phyloP scores from a whole-genome alignment of 1,140 invertebrate species.

The Olivierus martensii region DNA sequence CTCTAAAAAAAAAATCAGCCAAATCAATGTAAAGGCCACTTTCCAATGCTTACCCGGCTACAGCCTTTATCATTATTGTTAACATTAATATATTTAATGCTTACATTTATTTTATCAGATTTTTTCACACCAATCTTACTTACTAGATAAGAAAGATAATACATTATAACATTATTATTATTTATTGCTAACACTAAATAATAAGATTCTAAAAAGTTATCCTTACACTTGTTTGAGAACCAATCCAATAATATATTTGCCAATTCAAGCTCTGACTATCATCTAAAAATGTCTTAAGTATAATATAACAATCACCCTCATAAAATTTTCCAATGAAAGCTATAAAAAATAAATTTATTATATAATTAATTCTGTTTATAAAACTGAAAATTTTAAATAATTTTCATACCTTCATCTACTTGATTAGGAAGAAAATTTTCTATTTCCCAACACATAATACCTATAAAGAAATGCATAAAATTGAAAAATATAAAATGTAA shows the following conservation, averaged over 20 bases:
- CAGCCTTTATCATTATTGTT: too few relatives aligned
- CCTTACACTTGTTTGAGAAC: conserved; percentile 78
- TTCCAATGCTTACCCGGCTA: too few relatives aligned
- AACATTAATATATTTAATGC: too few relatives aligned
- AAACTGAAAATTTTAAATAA: background rate
- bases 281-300: conserved; percentile 81
- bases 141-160: too few relatives aligned
- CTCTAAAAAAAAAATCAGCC: too few relatives aligned
- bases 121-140: too few relatives aligned
- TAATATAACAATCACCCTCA: conserved; percentile 97
- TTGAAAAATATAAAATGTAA: too few relatives aligned
- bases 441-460: conserved; percentile 87
- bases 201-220: conserved; percentile 4
- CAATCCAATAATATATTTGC: conserved; percentile 99
- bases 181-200: background rate
- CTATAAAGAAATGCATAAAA: conserved; percentile 21
- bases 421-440: conserved; percentile 97
- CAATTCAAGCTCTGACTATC: conserved; percentile 70
- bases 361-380: background rate
- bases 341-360: conserved; percentile 40
- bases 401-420: conserved; percentile 37
- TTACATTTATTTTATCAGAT: too few relatives aligned
- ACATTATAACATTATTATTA: too few relatives aligned
- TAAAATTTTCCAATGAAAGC: conserved; percentile 95
- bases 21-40: too few relatives aligned